These are phyloP conservation scores for Octopus bimaculoides DNA, from an alignment of 1,140 invertebrate species.

Conservation along the genomic window DNA sequence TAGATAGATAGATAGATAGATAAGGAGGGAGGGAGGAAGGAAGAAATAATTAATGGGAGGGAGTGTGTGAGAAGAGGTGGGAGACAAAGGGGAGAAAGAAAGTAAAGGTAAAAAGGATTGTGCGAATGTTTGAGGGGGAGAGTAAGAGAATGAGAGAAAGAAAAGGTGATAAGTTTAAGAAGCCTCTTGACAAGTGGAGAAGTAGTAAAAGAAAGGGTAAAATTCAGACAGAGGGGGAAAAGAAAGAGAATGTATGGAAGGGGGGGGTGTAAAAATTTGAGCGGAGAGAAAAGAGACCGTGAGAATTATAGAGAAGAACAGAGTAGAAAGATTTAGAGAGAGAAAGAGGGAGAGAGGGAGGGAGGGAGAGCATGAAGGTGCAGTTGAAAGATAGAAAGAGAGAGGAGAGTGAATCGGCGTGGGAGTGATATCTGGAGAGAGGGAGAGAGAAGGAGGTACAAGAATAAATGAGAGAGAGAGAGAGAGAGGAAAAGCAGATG, in stretches of 20 bases:
- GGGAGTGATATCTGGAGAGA: background rate
- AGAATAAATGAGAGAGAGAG: background rate
- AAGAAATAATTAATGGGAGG: too few species aligned
- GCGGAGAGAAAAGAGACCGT: background rate
- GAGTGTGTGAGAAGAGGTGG: too few species aligned
- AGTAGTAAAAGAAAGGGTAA: too few species aligned
- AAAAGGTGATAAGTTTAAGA: too few species aligned
- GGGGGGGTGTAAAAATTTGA: slow-evolving; percentile 11
- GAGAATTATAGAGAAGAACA: slow-evolving; percentile 13
- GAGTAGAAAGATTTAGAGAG: slow-evolving; percentile 18
- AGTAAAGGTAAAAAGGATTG: too few species aligned
- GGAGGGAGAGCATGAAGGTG: slow-evolving; percentile 12
- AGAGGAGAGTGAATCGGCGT: slow-evolving; percentile 14
- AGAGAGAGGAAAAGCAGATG: background rate
- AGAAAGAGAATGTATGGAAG: slow-evolving; percentile 19
- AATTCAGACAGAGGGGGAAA: slow-evolving; percentile 15
- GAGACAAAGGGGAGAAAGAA: too few species aligned
- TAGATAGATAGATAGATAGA: too few species aligned
- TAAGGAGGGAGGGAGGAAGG: too few species aligned
- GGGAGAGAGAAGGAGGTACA: slow-evolving; percentile 6
- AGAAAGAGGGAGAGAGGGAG: slow-evolving; percentile 17
- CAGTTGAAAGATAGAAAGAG: slow-evolving; percentile 24
- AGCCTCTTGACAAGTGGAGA: too few species aligned
- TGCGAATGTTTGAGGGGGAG: too few species aligned
- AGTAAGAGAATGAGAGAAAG: too few species aligned